A percentile compares a stretch with the other conserved stretches of the same genome.
Evolutionary conservation across 1,140 invertebrate species (phyloP).

Genomic region (Nasonia vitripennis): DNA sequence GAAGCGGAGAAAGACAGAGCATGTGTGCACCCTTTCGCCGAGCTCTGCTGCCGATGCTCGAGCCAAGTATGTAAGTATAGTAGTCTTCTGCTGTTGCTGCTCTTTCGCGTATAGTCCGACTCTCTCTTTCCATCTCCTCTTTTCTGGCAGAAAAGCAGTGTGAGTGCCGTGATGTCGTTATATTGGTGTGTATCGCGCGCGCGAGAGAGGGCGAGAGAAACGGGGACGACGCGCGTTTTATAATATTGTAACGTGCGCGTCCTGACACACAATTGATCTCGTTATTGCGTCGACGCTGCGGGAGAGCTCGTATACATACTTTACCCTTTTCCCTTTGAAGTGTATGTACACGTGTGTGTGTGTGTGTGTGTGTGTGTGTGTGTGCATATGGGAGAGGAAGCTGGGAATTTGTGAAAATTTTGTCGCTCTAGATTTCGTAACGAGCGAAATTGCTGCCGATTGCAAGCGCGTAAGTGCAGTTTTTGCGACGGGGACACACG

Average conservation of each 20-base stretch:
- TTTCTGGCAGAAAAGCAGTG: neutral
- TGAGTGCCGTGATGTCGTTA: neutral
- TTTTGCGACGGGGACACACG: too few species aligned
- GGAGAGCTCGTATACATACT: neutral
- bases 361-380: neutral
- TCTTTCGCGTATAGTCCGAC: neutral
- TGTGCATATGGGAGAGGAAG: slow-evolving; percentile 7
- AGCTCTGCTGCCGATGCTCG: slow-evolving; percentile 17
- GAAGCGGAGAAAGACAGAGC: neutral
- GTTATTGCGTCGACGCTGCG: neutral
- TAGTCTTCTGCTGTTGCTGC: slow-evolving; percentile 3
- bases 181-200: neutral
- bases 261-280: slow-evolving; percentile 22
- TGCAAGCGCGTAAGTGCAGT: neutral
- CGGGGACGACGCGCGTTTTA: neutral
- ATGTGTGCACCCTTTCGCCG: slow-evolving; percentile 51
- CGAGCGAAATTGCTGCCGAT: neutral
- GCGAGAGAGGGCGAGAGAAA: neutral
- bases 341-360: neutral
- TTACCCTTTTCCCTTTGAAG: slow-evolving; percentile 9
- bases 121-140: neutral
- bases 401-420: slow-evolving; percentile 41
- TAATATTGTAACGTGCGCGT: neutral
- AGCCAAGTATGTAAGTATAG: slow-evolving; percentile 43
- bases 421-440: slow-evolving; percentile 29